These are phyloP conservation scores for Perizoma affinitatum DNA, from an alignment of 2,888 invertebrate genomes.

Conservation along the genomic window DNA sequence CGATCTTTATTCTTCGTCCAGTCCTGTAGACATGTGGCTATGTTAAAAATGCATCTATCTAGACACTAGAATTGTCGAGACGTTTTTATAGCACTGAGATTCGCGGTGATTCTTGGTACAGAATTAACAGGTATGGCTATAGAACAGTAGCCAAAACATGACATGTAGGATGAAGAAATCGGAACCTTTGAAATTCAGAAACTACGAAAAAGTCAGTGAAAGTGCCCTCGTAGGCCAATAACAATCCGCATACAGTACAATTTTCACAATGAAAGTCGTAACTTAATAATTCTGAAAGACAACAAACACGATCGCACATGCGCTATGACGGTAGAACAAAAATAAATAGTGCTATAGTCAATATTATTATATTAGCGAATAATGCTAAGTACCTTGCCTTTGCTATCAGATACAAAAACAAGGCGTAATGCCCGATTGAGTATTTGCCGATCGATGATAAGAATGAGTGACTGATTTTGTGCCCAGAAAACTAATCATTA, in stretches of 20 bases:
- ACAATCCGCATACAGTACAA: slow-evolving; percentile 22
- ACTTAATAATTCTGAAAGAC: slow-evolving; percentile 20
- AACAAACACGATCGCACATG: slow-evolving; percentile 17
- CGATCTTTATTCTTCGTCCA: no score
- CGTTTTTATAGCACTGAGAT: no score
- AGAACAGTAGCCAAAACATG: not conserved
- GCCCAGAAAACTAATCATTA: not conserved
- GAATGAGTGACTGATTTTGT: slow-evolving; percentile 27
- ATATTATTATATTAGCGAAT: slow-evolving; percentile 39
- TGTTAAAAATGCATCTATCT: no score
- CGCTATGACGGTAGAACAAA: slow-evolving; percentile 20
- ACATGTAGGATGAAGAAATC: not conserved
- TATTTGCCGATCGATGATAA: slow-evolving; percentile 22
- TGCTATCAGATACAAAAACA: slow-evolving; percentile 38
- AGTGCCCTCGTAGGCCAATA: slow-evolving; percentile 26
- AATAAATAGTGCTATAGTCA: slow-evolving; percentile 26
- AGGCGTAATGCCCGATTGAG: slow-evolving; percentile 39
- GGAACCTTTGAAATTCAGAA: slow-evolving; percentile 1
- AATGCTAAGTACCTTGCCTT: slow-evolving; percentile 32
- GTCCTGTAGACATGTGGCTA: no score
- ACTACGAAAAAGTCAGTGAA: not conserved
- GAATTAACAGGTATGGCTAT: no score
- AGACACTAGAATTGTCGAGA: no score
- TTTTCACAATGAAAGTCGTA: slow-evolving; percentile 26
- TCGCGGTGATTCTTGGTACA: not conserved